Conservation (phyloP, 2,888 invertebrate genomes). For the Hypselothyrea guttata region DNA sequence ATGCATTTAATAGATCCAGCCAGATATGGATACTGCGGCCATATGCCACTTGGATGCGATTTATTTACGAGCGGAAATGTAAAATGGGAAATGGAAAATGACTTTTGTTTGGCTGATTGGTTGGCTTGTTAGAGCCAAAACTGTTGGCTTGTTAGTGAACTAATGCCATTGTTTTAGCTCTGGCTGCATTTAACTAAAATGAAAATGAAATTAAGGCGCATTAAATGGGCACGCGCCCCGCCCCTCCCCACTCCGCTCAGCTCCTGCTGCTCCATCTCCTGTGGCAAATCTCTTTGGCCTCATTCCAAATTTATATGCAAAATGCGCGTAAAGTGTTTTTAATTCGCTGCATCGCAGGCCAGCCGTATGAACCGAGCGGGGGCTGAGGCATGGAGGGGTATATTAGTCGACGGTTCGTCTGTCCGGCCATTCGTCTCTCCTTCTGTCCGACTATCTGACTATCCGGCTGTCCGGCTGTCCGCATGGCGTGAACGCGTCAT, state of each 20-base stretch:
- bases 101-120: constrained; percentile 10
- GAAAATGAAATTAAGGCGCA: constrained; percentile 64
- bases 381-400: background rate
- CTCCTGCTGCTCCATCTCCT: background rate
- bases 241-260: background rate
- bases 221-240: constrained; percentile 42
- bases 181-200: constrained; percentile 60
- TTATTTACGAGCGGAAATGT: constrained; percentile 39
- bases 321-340: constrained; percentile 67
- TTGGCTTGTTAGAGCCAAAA: constrained; percentile 5
- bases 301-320: constrained; percentile 68
- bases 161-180: constrained; percentile 35
- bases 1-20: constrained; percentile 65
- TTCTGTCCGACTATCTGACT: background rate
- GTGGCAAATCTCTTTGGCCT: constrained; percentile 44
- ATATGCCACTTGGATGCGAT: constrained; percentile 41
- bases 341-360: constrained; percentile 52
- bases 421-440: background rate
- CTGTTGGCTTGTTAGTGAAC: constrained; percentile 29
- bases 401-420: constrained; percentile 8
- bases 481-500: constrained; percentile 57
- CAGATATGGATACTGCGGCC: constrained; percentile 25
- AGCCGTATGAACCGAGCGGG: background rate
- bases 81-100: constrained; percentile 25
- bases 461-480: constrained; percentile 1